Evolutionary conservation across 2,797 vertebrate species (phyloP), one percentile per base, ranked within the genome.

Genomic region (Percopsis omiscomaycus): DNA sequence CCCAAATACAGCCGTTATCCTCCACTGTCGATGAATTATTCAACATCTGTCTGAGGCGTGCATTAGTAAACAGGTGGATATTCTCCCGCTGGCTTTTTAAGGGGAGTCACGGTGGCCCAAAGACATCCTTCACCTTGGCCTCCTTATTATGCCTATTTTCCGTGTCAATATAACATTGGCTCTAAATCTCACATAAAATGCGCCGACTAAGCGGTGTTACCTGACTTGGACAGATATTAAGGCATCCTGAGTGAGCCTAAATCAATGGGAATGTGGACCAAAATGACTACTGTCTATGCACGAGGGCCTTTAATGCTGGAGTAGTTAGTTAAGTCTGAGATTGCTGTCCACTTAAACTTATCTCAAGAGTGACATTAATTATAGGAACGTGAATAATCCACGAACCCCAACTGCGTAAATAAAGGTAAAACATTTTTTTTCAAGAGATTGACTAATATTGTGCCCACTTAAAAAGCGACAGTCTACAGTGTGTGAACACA

Each of bases 1-100:
- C 89, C 89, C 86, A 89, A 88, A 90, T 89, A 86, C 88, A 89
- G 90, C 84, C 84, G 84, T 77, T 80, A 86, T 89, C 84, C 77
- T 81, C 85, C 79, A 81, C 68, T 55, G n/a, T 51, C 74, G 67
- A 86, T 91, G 89, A 89, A 90, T 90, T 86, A 90, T 91, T 89
- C 89, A 91, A 81, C 84, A 78, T 84, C 85, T 87, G 89, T 90
- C 90, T 90, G 84, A 81, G 83, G 81, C 79, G 68, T 87, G 85
- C 86, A 91, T 87, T 82, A 81, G 82, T 79, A 88, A 88, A 88
- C 84, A 85, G 86, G 84, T 86, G 88, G 82, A 73, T 78, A 30
- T 76, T 82, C 81, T 88, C 78, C 68, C 75, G 73, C 29, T 82
- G 81, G 71, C 76, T 74, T 80, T 73, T 68, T 65, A 68, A 79